Percentiles rank a stretch among this genome's conserved stretches.
These are phyloP conservation scores for Leptinotarsa tumamoca DNA, from an alignment of 2,888 invertebrate species.

Conservation along the genomic window DNA sequence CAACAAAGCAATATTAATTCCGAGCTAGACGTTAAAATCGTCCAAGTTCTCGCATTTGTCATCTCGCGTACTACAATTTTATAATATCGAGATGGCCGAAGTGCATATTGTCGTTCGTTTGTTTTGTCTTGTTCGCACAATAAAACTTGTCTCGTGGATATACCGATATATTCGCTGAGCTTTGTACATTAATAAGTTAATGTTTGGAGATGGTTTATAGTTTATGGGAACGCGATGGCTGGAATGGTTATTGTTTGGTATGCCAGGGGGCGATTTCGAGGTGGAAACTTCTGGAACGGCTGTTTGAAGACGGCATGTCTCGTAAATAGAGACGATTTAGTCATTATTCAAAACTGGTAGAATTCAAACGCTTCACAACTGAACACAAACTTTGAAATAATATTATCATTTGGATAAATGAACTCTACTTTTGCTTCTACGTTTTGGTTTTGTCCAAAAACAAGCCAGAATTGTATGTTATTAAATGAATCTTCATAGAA, in stretches of 20 bases:
- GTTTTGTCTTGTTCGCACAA: constrained; percentile 40
- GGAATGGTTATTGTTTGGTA: constrained; percentile 27
- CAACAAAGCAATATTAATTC: constrained; percentile 55
- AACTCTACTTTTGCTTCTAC: too few relatives aligned
- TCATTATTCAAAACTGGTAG: too few relatives aligned
- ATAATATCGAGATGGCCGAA: constrained; percentile 51
- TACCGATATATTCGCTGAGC: constrained; percentile 7
- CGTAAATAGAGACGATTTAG: background rate
- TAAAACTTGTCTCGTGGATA: constrained; percentile 44
- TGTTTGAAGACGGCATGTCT: constrained; percentile 14
- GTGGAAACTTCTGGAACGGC: constrained; percentile 11
- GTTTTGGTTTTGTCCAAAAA: too few relatives aligned
- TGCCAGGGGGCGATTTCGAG: background rate
- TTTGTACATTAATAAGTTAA: constrained; percentile 31
- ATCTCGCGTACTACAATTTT: constrained; percentile 50
- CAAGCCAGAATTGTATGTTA: too few relatives aligned
- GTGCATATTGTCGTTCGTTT: constrained; percentile 50
- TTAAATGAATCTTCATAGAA: too few relatives aligned
- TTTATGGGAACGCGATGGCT: constrained; percentile 25
- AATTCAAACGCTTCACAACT: too few relatives aligned
- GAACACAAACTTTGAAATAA: too few relatives aligned
- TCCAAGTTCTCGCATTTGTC: constrained; percentile 53
- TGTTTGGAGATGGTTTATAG: constrained; percentile 20
- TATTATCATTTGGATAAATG: too few relatives aligned
- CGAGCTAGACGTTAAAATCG: constrained; percentile 49